Conservation (phyloP, 2,888 invertebrate species). For the Salticus scenicus region DNA sequence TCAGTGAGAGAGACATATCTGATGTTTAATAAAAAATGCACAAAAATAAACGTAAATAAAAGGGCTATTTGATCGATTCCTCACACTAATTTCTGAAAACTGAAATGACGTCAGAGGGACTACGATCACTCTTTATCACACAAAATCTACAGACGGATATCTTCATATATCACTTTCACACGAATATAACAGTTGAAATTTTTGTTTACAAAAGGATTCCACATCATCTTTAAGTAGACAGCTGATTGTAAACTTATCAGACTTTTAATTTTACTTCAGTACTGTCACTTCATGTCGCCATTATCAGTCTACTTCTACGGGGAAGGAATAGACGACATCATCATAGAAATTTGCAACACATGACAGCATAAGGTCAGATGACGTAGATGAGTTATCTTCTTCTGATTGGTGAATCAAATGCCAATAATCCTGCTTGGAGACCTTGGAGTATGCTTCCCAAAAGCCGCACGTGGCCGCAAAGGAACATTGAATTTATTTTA, state of each 20-base stretch:
- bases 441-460: slow-evolving; percentile 9
- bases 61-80: not conserved
- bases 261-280: not conserved
- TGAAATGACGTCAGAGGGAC: not conserved
- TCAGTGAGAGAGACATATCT: not conserved
- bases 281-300: not conserved
- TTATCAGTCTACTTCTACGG: not conserved
- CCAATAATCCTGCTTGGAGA: slow-evolving; percentile 26
- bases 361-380: slow-evolving; percentile 67
- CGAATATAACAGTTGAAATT: not conserved
- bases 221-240: not conserved
- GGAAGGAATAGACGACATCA: slow-evolving; percentile 23
- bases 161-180: too few relatives aligned
- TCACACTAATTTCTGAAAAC: not conserved
- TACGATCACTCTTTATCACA: not conserved
- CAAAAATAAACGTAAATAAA: not conserved
- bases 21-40: not conserved
- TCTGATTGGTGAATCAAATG: slow-evolving; percentile 51
- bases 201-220: not conserved
- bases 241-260: too few relatives aligned
- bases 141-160: too few relatives aligned
- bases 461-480: too few relatives aligned
- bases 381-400: slow-evolving; percentile 26
- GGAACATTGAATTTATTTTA: too few relatives aligned
- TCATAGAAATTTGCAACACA: slow-evolving; percentile 56